Evolutionary conservation across 2,113 vertebrate genomes (phyloP), one percentile per base, ranked within the genome.

Genomic region (Perognathus longimembris): DNA sequence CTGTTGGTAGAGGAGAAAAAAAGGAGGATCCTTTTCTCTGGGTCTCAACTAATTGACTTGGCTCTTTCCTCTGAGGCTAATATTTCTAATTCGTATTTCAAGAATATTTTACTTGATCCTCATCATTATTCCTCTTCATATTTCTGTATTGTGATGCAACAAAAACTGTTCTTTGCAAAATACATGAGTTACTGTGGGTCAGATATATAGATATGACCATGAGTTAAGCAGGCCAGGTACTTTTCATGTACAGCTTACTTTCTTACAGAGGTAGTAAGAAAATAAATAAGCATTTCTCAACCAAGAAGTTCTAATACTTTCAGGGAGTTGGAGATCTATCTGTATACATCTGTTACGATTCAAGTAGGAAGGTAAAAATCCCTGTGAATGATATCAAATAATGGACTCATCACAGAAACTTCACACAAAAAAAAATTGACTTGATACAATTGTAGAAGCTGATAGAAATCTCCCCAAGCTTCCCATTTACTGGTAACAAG

Each of bases 21-120:
- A n/a, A n/a, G n/a, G n/a, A 80, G 45, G 3, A 21, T 1, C 8
- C 26, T 30, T 78, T 54, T 32, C 6, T 77, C 45, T 45, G 4
- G 14, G 17, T 93, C 88, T 75, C 45, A 30, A 40, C 6, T 77
- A 38, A 21, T 59, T 80, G 20, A n/a, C 40, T 77, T 34, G 7
- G 42, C 80, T 86, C 61, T 79, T 95, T 91, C 84, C 24, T 57
- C 67, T 54, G 73, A 85, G 66, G 26, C n/a, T 64, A 67, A 38
- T 90, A 32, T 80, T 76, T 88, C 24, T 40, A 85, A 92, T 20
- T 7, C 11, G 18, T 21, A 57, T 59, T 45, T 83, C 18, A 89
- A 54, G 26, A 1, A 10, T 36, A 24, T 95, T 81, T 82, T 76
- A 66, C 17, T 90, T 80, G 45, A 32, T 5, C 30, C 4, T 73